Evolutionary conservation across 2,888 invertebrate genomes (phyloP).

Genomic region (Zeuzera pyrina): DNA sequence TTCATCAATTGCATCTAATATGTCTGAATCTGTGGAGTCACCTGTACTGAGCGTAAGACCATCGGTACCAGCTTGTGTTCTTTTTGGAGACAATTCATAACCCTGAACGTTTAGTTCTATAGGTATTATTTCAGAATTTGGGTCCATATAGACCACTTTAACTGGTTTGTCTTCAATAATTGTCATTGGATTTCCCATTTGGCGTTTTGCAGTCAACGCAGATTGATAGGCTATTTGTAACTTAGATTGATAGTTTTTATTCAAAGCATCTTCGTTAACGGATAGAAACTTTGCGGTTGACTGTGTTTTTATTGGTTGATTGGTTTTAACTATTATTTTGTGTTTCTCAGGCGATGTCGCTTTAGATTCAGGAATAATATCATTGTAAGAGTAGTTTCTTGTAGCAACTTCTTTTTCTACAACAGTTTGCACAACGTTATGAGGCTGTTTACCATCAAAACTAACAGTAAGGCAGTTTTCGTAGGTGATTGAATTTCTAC

Average conservation of each 20-base stretch:
- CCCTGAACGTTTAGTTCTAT: constrained; percentile 48
- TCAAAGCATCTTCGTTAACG: constrained; percentile 30
- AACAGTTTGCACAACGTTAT: constrained; percentile 44
- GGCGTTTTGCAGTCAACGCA: constrained; percentile 49
- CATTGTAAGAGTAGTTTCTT: constrained; percentile 38
- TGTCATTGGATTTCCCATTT: constrained; percentile 45
- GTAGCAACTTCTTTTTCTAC: constrained; percentile 35
- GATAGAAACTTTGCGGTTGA: constrained; percentile 21
- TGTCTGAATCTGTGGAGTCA: constrained; percentile 47
- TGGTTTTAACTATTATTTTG: constrained; percentile 23
- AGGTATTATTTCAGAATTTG: constrained; percentile 36
- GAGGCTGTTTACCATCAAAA: constrained; percentile 42
- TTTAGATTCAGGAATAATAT: constrained; percentile 36
- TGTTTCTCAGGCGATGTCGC: constrained; percentile 34
- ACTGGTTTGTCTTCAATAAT: constrained; percentile 65
- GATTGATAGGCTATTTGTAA: constrained; percentile 58
- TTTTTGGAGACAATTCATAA: constrained; percentile 49
- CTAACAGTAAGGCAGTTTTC: constrained; percentile 54
- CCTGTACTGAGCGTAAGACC: constrained; percentile 26
- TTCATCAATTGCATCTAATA: constrained; percentile 34
- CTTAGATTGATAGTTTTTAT: constrained; percentile 48
- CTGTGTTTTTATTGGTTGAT: constrained; percentile 26
- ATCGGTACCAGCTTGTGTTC: constrained; percentile 24
- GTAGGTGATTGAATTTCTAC: constrained; percentile 56
- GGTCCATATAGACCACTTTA: constrained; percentile 56